phyloP scores from a whole-genome alignment of 2,113 vertebrate species.

The Pogonocichla stellata region DNA sequence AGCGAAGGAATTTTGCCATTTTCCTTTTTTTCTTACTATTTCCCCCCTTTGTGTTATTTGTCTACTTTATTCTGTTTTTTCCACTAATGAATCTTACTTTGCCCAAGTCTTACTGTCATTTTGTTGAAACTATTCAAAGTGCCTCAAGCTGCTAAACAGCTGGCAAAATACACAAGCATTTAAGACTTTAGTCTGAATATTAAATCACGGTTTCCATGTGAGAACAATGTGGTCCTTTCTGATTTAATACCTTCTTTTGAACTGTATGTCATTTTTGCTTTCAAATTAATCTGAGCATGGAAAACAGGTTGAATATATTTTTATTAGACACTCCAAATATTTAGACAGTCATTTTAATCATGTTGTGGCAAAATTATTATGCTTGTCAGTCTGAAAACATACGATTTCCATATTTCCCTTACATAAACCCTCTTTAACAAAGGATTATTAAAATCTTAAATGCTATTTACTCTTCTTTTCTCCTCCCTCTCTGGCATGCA shows the following conservation, averaged over 20 bases:
- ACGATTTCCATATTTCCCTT: conserved; percentile 74
- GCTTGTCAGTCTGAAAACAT: conserved; percentile 75
- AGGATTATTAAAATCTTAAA: conserved; percentile 79
- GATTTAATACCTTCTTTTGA: conserved; percentile 76
- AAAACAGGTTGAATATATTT: conserved; percentile 68
- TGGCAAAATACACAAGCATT: conserved; percentile 68
- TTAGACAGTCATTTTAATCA: conserved; percentile 77
- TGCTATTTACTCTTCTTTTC: conserved; percentile 72
- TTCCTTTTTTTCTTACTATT: not conserved
- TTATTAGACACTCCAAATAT: conserved; percentile 76
- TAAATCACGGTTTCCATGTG: conserved; percentile 69
- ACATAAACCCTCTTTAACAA: conserved; percentile 72
- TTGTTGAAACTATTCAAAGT: conserved; percentile 66
- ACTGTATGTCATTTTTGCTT: conserved; percentile 73
- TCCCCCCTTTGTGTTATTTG: rapidly evolving
- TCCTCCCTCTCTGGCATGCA: conserved; percentile 30
- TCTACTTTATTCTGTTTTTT: not conserved
- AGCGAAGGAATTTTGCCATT: not conserved
- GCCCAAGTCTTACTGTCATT: conserved; percentile 63
- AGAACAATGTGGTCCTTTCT: conserved; percentile 69
- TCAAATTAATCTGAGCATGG: conserved; percentile 72
- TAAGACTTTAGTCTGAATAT: conserved; percentile 73
- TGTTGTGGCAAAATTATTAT: conserved; percentile 76
- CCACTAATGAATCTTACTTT: conserved; percentile 33
- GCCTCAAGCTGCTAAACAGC: conserved; percentile 71